Conservation (phyloP, 2,113 vertebrate genomes). For the Azemiops feae region DNA sequence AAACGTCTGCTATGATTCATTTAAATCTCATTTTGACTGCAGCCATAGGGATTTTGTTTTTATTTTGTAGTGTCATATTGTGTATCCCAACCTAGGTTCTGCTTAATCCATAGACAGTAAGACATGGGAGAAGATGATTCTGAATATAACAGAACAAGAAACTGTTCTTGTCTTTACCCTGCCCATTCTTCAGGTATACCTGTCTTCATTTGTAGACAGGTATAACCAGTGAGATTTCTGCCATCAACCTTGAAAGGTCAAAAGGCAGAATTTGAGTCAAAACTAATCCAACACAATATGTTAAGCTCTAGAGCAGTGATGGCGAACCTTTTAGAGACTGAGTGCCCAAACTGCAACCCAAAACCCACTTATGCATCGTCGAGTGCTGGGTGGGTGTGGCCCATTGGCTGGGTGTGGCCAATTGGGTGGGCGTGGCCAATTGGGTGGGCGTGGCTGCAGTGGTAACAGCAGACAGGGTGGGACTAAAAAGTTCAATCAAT, state of each 20-base stretch:
- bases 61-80: not conserved
- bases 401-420: too few species aligned
- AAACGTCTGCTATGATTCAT: conserved; percentile 8
- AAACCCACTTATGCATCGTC: too few species aligned
- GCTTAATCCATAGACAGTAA: not conserved
- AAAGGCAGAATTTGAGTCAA: not conserved
- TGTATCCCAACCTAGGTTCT: not conserved
- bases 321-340: too few species aligned
- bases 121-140: not conserved
- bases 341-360: too few species aligned
- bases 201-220: not conserved
- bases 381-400: too few species aligned
- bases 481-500: too few species aligned
- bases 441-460: too few species aligned
- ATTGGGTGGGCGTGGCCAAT: too few species aligned
- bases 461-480: too few species aligned
- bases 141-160: not conserved
- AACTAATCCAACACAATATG: not conserved
- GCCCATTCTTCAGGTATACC: not conserved
- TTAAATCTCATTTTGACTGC: not conserved
- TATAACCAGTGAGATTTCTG: not conserved
- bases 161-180: not conserved
- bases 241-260: not conserved
- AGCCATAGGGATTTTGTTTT: not conserved
- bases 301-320: not conserved